These are phyloP conservation scores for Xanthostigma xanthostigma DNA, from an alignment of 2,888 invertebrate species.

Conservation along the genomic window DNA sequence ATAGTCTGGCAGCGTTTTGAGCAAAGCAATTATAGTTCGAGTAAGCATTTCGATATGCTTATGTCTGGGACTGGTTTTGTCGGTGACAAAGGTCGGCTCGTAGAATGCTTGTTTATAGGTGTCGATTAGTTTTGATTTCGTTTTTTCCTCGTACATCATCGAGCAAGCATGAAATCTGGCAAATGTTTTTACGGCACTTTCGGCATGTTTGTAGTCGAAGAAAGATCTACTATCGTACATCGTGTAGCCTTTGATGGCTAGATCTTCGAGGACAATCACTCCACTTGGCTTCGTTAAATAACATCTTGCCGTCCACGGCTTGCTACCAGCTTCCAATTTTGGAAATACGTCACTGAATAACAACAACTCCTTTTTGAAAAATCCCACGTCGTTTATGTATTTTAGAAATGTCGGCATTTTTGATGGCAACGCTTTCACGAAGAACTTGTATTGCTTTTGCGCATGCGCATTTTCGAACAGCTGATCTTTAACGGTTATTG, in stretches of 20 bases:
- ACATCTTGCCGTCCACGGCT: no score
- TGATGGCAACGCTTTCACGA: no score
- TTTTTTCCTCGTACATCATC: slow-evolving; percentile 28
- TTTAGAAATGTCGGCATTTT: no score
- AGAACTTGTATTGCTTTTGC: no score
- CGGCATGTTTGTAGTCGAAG: slow-evolving; percentile 29
- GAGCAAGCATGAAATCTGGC: slow-evolving; percentile 31
- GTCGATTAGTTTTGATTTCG: background rate
- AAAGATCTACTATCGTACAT: slow-evolving; percentile 26
- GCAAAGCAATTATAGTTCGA: slow-evolving; percentile 6
- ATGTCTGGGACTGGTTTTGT: background rate
- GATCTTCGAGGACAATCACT: background rate
- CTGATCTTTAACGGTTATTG: no score
- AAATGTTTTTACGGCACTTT: slow-evolving; percentile 27
- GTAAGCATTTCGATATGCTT: slow-evolving; percentile 5
- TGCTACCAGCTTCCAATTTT: no score
- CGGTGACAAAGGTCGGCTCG: no score
- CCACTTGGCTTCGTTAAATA: background rate
- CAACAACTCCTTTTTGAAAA: no score
- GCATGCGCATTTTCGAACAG: no score
- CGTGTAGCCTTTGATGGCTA: slow-evolving; percentile 8
- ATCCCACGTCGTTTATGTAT: no score
- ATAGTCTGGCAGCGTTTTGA: slow-evolving; percentile 8
- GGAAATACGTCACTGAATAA: no score
- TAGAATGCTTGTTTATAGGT: no score